Percentiles rank a stretch among this genome's conserved stretches.
Evolutionary conservation across 2,888 invertebrate species (phyloP).

Genomic region (Cyaniris semiargus): DNA sequence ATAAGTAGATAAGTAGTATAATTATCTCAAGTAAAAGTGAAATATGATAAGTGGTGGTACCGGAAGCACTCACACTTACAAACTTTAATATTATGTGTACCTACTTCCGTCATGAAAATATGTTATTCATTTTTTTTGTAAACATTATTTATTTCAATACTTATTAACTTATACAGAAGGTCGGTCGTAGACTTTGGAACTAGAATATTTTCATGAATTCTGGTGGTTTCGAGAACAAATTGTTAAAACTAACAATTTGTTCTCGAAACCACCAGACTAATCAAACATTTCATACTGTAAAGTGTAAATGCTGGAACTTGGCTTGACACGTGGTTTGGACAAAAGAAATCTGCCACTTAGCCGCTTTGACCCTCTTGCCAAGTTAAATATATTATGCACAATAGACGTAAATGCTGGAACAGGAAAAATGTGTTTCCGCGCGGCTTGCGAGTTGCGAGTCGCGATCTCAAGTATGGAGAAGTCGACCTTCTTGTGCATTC

Average conservation of each 20-base stretch:
- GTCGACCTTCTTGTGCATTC: constrained; percentile 13
- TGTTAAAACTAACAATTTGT: too few relatives aligned
- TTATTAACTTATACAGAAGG: neutral
- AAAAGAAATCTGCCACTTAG: neutral
- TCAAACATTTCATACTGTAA: neutral
- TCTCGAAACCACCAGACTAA: neutral
- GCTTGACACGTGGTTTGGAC: neutral
- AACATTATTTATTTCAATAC: neutral
- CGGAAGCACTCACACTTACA: neutral
- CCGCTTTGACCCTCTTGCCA: neutral
- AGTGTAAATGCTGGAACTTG: too few relatives aligned
- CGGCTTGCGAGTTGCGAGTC: neutral
- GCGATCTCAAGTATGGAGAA: neutral
- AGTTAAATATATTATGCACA: neutral
- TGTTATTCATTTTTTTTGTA: neutral
- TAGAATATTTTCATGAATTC: too few relatives aligned
- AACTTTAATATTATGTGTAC: neutral
- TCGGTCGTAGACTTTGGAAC: neutral
- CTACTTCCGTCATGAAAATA: neutral
- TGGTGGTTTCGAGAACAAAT: too few relatives aligned
- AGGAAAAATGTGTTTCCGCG: constrained; percentile 18
- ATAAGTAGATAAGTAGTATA: neutral
- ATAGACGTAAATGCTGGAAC: neutral
- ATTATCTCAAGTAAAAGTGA: neutral
- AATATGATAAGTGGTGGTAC: neutral